These are phyloP conservation scores for Drosophila lowei DNA, from an alignment of 1,140 invertebrate genomes.

Conservation along the genomic window DNA sequence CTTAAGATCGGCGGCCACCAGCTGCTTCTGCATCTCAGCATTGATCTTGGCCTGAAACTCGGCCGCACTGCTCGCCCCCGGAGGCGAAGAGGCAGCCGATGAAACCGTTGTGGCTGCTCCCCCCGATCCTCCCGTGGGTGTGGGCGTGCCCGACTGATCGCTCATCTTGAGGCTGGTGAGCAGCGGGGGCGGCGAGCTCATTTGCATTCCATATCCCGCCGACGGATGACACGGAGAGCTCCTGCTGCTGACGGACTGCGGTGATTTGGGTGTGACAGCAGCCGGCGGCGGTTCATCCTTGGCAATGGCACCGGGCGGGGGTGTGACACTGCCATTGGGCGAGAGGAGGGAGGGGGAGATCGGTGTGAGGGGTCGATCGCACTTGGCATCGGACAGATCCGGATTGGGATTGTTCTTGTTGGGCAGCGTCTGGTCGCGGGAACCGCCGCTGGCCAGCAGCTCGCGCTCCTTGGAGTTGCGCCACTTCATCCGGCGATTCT, in stretches of 20 bases:
- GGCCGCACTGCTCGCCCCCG: conserved; percentile 36
- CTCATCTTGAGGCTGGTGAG: conserved; percentile 62
- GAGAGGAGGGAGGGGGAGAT: conserved; percentile 82
- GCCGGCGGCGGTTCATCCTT: conserved; percentile 63
- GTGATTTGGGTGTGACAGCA: conserved; percentile 52
- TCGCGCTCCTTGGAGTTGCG: conserved; percentile 98
- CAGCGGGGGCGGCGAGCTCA: conserved; percentile 74
- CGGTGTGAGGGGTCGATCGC: conserved; percentile 87
- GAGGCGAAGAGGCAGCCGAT: conserved; percentile 67
- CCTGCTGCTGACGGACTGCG: conserved; percentile 57
- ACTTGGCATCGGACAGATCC: conserved; percentile 95
- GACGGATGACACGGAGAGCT: conserved; percentile 43
- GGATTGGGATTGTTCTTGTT: conserved; percentile 99
- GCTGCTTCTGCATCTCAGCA: conserved; percentile 81
- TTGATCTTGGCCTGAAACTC: conserved; percentile 82
- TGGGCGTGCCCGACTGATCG: conserved; percentile 48
- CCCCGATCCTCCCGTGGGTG: conserved; percentile 43
- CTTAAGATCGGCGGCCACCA: conserved; percentile 77
- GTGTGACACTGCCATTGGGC: conserved; percentile 64
- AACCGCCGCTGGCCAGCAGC: conserved; percentile 94
- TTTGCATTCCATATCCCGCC: conserved; percentile 55
- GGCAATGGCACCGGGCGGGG: conserved; percentile 37
- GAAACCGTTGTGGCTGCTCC: conserved; percentile 48
- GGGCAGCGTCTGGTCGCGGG: conserved; percentile 96
- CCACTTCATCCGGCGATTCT: conserved; percentile 98